Conservation (phyloP, 2,797 vertebrate species). For the Neostethus bicornis region DNA sequence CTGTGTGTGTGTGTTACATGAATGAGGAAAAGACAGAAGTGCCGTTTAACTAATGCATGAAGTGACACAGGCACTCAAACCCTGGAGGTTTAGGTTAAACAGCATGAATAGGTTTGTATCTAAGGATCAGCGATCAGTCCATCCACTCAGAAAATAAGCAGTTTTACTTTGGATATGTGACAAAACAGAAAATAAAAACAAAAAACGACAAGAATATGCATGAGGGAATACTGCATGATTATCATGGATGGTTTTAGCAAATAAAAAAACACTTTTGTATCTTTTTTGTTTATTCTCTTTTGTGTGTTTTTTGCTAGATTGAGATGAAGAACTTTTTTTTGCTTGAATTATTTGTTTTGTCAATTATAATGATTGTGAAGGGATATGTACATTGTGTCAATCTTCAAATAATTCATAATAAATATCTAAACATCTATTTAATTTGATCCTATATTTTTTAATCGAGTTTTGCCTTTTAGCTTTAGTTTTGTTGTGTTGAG, state of each 20-base stretch:
- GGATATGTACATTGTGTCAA: too few species aligned
- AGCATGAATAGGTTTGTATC: conserved; percentile 24
- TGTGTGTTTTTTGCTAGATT: too few species aligned
- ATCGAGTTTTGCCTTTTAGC: too few species aligned
- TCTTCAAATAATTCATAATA: too few species aligned
- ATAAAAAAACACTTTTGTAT: too few species aligned
- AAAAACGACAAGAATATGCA: conserved; percentile 38
- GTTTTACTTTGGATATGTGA: conserved; percentile 33
- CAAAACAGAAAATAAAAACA: conserved; percentile 19
- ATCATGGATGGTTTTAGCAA: neutral
- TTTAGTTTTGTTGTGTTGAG: too few species aligned
- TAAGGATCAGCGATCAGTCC: conserved; percentile 55
- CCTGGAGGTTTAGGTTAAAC: conserved; percentile 45
- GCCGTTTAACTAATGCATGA: conserved; percentile 32
- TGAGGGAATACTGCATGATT: conserved; percentile 14
- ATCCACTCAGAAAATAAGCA: conserved; percentile 63
- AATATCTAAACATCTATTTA: too few species aligned
- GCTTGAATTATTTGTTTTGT: too few species aligned
- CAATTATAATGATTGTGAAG: too few species aligned
- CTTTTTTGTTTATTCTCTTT: too few species aligned
- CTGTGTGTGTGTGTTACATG: conserved; percentile 5
- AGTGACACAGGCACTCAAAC: conserved; percentile 44
- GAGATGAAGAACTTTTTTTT: too few species aligned
- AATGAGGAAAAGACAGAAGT: conserved; percentile 14
- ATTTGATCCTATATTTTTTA: too few species aligned